Conservation (phyloP, 2,113 vertebrate genomes). For the Eira barbara region DNA sequence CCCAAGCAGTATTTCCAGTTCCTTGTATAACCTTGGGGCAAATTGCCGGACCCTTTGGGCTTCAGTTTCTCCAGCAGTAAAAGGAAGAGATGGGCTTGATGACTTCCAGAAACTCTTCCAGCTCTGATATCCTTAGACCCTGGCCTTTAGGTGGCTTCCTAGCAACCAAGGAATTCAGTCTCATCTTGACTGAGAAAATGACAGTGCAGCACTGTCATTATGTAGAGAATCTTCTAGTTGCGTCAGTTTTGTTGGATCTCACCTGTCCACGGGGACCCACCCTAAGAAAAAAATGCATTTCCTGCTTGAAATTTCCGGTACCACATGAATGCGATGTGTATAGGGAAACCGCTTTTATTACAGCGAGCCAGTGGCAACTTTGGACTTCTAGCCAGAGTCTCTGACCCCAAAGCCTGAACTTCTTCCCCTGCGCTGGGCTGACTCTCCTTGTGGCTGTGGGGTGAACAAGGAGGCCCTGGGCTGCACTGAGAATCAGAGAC, state of each 20-base stretch:
- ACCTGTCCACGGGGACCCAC: not conserved
- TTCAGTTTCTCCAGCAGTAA: not conserved
- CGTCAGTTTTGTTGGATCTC: not conserved
- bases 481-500: not conserved
- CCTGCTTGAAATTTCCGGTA: not conserved
- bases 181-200: not conserved
- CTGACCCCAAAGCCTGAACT: not conserved
- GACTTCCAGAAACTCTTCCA: not conserved
- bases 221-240: not conserved
- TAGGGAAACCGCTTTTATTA: not conserved
- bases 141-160: not conserved
- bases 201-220: not conserved
- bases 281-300: not conserved
- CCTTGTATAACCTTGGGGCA: not conserved
- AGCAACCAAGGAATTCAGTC: not conserved
- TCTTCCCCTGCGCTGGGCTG: not conserved
- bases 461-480: not conserved
- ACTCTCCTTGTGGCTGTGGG: not conserved
- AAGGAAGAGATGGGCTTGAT: not conserved
- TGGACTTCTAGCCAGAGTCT: not conserved
- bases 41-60: not conserved
- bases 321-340: not conserved
- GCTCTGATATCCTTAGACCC: not conserved
- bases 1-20: not conserved
- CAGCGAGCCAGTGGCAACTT: not conserved